A percentile compares a stretch with the other conserved stretches of the same genome.
Evolutionary conservation across 2,113 vertebrate genomes (phyloP).

Genomic region (Petromus typicus): DNA sequence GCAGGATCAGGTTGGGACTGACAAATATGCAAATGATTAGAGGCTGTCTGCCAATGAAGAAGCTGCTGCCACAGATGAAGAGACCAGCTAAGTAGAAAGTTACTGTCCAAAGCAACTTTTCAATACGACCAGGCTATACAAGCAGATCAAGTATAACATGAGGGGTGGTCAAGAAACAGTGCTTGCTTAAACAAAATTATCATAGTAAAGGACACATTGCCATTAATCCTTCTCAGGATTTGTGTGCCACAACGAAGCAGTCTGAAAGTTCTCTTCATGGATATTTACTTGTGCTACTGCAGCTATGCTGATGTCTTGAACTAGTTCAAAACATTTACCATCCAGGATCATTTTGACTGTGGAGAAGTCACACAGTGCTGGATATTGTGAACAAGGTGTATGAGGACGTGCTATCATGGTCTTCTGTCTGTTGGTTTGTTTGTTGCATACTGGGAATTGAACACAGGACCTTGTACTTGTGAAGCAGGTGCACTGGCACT

Average conservation of each 20-base stretch:
- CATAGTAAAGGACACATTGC: neutral
- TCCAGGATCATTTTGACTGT: neutral
- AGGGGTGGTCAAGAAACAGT: neutral
- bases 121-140: neutral
- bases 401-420: neutral
- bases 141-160: neutral
- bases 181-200: neutral
- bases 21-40: neutral
- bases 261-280: neutral
- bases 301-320: neutral
- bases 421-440: no score
- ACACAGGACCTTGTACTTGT: no score
- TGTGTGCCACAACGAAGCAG: neutral
- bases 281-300: neutral
- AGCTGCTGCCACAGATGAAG: neutral
- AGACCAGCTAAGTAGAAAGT: neutral
- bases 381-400: neutral
- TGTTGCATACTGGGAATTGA: no score
- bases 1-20: neutral
- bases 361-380: neutral
- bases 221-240: neutral
- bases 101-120: neutral
- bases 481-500: no score
- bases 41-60: neutral
- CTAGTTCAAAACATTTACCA: neutral